Evolutionary conservation across 2,888 invertebrate genomes (phyloP).

Genomic region (Nudaria mundana): DNA sequence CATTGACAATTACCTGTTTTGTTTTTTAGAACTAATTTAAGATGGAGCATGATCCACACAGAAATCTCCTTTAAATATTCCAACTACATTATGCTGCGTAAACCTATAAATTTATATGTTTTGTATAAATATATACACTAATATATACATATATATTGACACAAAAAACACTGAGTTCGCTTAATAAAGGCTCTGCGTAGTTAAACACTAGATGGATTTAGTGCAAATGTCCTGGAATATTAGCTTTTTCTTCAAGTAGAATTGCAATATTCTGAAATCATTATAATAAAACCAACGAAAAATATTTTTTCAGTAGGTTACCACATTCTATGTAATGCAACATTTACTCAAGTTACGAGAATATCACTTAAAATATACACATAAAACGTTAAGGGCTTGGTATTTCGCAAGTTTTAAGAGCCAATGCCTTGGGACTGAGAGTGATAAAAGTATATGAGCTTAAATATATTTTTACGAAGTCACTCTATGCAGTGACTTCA

Average conservation of each 20-base stretch:
- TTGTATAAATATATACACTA: no score
- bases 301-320: conserved; percentile 35
- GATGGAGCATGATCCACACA: no score
- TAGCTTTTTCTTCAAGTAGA: no score
- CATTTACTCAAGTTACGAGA: conserved; percentile 57
- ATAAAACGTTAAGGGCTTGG: conserved; percentile 39
- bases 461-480: conserved; percentile 37
- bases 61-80: conserved; percentile 12
- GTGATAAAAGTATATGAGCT: conserved; percentile 49
- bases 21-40: no score
- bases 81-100: conserved; percentile 12
- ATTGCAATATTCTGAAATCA: conserved; percentile 22
- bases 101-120: no score
- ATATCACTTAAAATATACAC: conserved; percentile 52
- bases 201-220: no score
- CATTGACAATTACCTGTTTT: no score
- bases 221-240: no score
- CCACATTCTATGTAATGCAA: conserved; percentile 46
- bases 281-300: conserved; percentile 31
- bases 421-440: conserved; percentile 35
- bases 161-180: no score
- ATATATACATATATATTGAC: no score
- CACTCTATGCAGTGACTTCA: conserved; percentile 27
- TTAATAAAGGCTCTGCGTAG: no score
- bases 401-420: conserved; percentile 48